Percentiles rank a stretch among this genome's conserved stretches.
Conservation (phyloP, 1,140 invertebrate genomes). For the Agraylea sexmaculata region DNA sequence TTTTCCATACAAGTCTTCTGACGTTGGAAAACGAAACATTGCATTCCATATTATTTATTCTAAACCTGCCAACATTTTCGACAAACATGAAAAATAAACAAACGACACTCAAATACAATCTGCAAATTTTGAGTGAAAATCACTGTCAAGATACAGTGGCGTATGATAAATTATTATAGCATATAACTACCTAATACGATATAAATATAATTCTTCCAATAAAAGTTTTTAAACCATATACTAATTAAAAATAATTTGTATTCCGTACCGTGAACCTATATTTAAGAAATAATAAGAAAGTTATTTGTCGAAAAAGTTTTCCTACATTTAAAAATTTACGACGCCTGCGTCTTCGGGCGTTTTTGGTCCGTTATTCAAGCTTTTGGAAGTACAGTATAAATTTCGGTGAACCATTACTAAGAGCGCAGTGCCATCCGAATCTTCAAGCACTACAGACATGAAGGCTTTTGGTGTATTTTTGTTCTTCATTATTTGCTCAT, state of each 20-base stretch:
- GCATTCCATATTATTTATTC: no score
- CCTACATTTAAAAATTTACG: neutral
- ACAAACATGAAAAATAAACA: no score
- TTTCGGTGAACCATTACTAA: slow-evolving; percentile 4
- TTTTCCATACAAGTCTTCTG: no score
- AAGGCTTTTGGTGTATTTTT: slow-evolving; percentile 12
- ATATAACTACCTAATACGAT: no score
- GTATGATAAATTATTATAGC: no score
- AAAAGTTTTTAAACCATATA: neutral
- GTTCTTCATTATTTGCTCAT: slow-evolving; percentile 4
- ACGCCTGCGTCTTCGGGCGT: slow-evolving; percentile 9
- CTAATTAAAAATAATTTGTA: neutral
- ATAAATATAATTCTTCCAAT: no score
- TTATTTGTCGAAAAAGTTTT: neutral
- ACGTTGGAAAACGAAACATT: no score
- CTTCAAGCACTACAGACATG: slow-evolving; percentile 12
- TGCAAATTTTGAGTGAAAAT: no score
- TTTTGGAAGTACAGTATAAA: slow-evolving; percentile 20
- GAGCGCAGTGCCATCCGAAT: slow-evolving; percentile 13
- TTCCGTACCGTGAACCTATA: neutral
- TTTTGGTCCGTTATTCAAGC: slow-evolving; percentile 20
- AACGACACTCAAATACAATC: no score
- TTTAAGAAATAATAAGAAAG: neutral
- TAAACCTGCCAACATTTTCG: no score
- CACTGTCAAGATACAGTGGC: no score